Evolutionary conservation across 2,888 invertebrate genomes (phyloP).

Genomic region (Nemoura dubitans): DNA sequence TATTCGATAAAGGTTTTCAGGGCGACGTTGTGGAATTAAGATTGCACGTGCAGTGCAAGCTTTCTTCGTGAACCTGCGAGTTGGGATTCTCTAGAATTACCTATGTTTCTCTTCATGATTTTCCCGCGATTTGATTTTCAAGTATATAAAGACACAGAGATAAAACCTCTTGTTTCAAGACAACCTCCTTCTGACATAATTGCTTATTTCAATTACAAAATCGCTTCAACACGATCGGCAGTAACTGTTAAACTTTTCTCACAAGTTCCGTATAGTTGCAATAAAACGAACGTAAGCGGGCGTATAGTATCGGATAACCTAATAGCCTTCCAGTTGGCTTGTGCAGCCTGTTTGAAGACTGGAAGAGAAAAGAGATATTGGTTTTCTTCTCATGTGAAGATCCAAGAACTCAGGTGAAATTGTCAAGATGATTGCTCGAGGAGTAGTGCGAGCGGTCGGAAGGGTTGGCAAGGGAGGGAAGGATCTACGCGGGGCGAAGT

Average conservation of each 20-base stretch:
- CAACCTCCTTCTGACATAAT: background rate
- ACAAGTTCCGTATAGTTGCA: constrained; percentile 10
- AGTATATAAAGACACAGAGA: too few species aligned
- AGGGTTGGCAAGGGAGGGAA: background rate
- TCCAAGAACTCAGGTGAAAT: constrained; percentile 35
- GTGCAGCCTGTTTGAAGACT: constrained; percentile 19
- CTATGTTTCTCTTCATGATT: background rate
- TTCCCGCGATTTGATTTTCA: background rate
- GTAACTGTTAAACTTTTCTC: constrained; percentile 7
- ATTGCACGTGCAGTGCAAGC: background rate
- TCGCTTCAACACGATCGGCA: background rate
- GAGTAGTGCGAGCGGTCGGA: background rate
- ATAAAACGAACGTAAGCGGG: constrained; percentile 8
- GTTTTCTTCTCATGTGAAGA: constrained; percentile 38
- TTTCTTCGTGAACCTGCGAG: background rate
- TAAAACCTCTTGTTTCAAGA: background rate
- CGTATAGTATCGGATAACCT: background rate
- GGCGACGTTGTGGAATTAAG: background rate
- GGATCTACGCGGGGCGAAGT: background rate
- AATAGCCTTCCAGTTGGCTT: constrained; percentile 20
- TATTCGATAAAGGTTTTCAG: background rate
- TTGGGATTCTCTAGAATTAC: background rate
- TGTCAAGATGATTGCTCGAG: constrained; percentile 37
- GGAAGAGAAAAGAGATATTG: constrained; percentile 34
- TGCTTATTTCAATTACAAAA: background rate